Evolutionary conservation across 2,113 vertebrate genomes (phyloP).

Genomic region (Corvus cornix): DNA sequence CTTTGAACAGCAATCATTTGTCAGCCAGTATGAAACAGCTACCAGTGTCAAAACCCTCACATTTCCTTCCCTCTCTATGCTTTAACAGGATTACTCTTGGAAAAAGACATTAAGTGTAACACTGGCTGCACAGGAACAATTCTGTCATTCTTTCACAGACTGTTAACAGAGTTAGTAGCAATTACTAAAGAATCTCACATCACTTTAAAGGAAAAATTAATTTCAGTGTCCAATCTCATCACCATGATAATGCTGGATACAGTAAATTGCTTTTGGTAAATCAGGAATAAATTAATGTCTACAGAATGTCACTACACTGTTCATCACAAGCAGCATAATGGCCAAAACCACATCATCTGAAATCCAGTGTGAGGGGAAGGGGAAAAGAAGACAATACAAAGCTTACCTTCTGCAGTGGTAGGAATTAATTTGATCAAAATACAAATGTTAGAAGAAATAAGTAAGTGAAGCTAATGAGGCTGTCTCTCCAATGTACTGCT

Average conservation of each 20-base stretch:
- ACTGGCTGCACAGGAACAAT: neutral
- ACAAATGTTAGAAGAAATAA: conserved; percentile 2
- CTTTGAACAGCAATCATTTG: neutral
- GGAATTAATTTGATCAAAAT: conserved; percentile 3
- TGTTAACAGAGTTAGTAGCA: neutral
- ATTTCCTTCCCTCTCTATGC: neutral
- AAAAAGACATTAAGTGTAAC: neutral
- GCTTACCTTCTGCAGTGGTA: neutral
- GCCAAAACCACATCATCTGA: neutral
- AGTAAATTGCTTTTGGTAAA: neutral
- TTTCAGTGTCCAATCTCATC: neutral
- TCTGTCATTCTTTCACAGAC: neutral
- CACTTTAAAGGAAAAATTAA: neutral
- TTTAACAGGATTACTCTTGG: neutral
- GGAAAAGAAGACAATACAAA: neutral
- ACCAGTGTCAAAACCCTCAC: neutral
- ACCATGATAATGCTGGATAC: neutral
- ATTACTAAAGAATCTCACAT: neutral
- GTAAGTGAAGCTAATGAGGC: neutral
- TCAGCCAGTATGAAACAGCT: neutral
- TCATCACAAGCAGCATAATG: neutral
- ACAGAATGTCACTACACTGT: neutral
- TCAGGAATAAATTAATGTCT: neutral
- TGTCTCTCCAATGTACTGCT: neutral
- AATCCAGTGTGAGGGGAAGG: neutral